Evolutionary conservation across 30 jellyfish, hydroid and myxozoan genomes (phyloP), one percentile per base, ranked within the genome.

Genomic region (Aurelia coerulea): DNA sequence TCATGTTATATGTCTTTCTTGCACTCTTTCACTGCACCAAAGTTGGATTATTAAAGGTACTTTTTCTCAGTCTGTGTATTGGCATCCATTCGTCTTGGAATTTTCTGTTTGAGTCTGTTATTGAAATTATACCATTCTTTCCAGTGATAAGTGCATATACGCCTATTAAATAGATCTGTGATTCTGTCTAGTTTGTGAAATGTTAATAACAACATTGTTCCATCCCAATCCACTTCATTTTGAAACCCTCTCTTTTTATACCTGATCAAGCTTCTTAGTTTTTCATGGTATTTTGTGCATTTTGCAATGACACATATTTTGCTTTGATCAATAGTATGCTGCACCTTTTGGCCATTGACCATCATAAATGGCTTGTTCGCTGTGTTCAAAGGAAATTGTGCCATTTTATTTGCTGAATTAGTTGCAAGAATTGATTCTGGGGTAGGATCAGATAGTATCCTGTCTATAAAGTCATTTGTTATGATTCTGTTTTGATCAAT

Each of bases 111-210:
- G 49, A 77, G 39, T 17, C 49, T 77, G 16, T 42, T 33, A 39
- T 60, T 59, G 19, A 77, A 59, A 35, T 77, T 60, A 23, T 60
- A 63, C 78, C 88, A 59, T 17, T 63, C 88, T 41, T 60, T 77
- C 66, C 65, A 77, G 49, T 77, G 78, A 12, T 16, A 50, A 4
- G 64, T 23, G 16, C 78, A 77, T 19, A 63, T 60, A 31, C 62
- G 37, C 29, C n/a, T 63, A 7, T 42, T 58, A 35, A 35, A 11
- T 19, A 60, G 34, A 34, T 29, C 64, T 8, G 15, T 16, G 62
- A 29, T 58, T 31, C 49, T 34, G 41, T 59, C 66, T 17, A 63
- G 49, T 34, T 63, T 77, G 37, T 29, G 41, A 77, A 56, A 77
- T 35, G 88, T 63, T 58, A 77, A 34, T 23, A 59, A 34, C 17